A percentile compares a stretch with the other conserved stretches of the same genome.
phyloP scores from a whole-genome alignment of 37 sponge, comb jelly and placozoan genomes.

The Chondrilla cf. caribensis region DNA sequence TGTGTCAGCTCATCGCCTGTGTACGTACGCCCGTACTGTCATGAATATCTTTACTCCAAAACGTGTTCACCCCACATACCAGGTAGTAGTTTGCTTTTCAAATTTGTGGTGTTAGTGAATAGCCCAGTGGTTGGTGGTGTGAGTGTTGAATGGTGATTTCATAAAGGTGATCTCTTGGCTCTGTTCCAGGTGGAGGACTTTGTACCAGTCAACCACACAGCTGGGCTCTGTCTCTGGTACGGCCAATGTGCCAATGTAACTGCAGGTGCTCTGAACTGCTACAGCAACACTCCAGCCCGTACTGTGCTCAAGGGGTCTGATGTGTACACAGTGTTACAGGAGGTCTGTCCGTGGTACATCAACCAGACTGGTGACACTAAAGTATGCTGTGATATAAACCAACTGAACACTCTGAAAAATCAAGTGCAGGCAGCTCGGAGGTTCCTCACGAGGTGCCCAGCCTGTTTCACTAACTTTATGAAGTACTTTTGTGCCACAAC shows the following conservation, averaged over 20 bases:
- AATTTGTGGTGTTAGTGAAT: too few species aligned
- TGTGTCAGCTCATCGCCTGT: too few species aligned
- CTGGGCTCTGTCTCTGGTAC: constrained; percentile 75
- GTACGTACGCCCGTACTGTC: too few species aligned
- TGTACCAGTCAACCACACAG: constrained; percentile 38
- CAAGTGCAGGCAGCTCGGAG: constrained; percentile 42
- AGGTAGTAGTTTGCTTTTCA: too few species aligned
- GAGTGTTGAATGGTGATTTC: too few species aligned
- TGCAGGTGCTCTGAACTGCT: constrained; percentile 56
- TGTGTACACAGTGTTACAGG: constrained; percentile 31
- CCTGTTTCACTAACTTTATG: constrained; percentile 82
- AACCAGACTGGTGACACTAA: constrained; percentile 16
- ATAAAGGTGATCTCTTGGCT: too few species aligned
- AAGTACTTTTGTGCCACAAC: constrained; percentile 81
- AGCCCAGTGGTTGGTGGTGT: too few species aligned
- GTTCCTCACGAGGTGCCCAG: constrained; percentile 78
- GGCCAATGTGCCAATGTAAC: constrained; percentile 47
- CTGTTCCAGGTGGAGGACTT: too few species aligned
- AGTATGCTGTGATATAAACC: constrained; percentile 68
- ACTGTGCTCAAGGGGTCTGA: constrained; percentile 5
- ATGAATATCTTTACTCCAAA: too few species aligned
- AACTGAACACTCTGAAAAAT: constrained; percentile 39
- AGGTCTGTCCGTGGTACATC: constrained; percentile 60
- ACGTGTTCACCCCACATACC: too few species aligned
- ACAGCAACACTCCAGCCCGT: constrained; percentile 62